Conservation (phyloP, 2,888 invertebrate genomes). For the Oithona nana region DNA sequence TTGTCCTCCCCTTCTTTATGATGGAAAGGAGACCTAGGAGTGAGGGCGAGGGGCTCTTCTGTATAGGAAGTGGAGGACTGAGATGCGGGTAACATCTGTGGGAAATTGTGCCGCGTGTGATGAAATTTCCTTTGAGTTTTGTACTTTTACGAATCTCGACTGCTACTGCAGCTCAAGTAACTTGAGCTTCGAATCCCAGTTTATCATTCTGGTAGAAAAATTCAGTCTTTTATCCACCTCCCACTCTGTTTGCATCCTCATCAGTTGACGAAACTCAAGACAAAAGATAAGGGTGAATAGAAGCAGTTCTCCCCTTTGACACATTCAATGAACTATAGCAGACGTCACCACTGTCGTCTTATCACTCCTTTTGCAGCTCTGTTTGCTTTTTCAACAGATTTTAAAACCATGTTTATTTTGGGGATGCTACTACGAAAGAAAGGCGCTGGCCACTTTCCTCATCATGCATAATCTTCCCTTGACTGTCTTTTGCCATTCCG, state of each 20-base stretch:
- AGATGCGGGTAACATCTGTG: not conserved
- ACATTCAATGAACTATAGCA: not conserved
- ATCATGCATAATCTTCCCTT: not conserved
- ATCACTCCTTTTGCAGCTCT: not conserved
- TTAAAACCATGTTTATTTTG: not conserved
- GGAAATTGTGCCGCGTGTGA: not conserved
- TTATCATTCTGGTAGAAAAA: too few species aligned
- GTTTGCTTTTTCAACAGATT: not conserved
- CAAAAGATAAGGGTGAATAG: not conserved
- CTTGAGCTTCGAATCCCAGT: too few species aligned
- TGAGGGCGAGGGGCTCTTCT: too few species aligned
- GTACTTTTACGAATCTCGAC: not conserved
- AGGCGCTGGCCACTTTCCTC: not conserved
- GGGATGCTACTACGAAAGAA: not conserved
- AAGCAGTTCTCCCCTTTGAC: not conserved
- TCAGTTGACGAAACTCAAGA: too few species aligned
- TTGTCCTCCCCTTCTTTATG: too few species aligned
- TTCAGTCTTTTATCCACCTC: too few species aligned
- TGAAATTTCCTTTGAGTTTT: not conserved
- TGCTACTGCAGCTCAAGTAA: too few species aligned
- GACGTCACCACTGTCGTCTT: not conserved
- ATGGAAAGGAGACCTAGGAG: too few species aligned
- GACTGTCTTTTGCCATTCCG: too few species aligned
- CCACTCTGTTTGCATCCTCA: too few species aligned
- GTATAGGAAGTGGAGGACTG: too few species aligned